These are phyloP conservation scores for Halocynthia aurantium DNA, from an alignment of 23 tunicate genomes.

Conservation along the genomic window DNA sequence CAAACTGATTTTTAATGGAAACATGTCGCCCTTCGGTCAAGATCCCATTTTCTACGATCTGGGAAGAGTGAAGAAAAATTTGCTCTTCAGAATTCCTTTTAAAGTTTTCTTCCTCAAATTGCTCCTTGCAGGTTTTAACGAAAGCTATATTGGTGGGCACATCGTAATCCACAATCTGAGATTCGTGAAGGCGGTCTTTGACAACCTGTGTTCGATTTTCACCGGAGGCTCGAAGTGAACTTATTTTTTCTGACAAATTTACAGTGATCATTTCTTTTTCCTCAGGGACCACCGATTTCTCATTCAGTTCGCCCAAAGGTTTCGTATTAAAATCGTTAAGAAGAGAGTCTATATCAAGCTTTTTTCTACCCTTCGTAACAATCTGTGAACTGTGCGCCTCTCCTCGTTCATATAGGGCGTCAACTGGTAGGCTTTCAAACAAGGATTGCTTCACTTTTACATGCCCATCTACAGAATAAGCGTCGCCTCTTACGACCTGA, in stretches of 20 bases:
- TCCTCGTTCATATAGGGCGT: not conserved
- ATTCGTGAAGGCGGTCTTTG: not conserved
- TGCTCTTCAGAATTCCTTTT: not conserved
- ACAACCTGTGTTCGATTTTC: not conserved
- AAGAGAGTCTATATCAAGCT: not conserved
- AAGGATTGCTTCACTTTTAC: constrained; percentile 5
- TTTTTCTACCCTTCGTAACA: not conserved
- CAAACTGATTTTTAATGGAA: constrained; percentile 1
- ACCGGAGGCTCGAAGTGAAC: not conserved
- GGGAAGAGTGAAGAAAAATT: not conserved
- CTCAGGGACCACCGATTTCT: not conserved
- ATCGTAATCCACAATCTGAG: constrained; percentile 1
- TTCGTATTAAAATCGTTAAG: not conserved
- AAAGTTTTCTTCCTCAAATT: not conserved
- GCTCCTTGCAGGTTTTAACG: not conserved
- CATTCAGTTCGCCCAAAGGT: not conserved
- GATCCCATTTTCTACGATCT: not conserved
- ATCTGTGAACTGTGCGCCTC: constrained; percentile 2
- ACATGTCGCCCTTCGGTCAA: not conserved
- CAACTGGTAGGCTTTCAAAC: constrained; percentile 4
- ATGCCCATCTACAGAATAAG: constrained; percentile 7
- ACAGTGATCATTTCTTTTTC: not conserved
- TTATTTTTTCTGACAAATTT: not conserved
- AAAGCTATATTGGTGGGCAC: not conserved
- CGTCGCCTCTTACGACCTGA: not conserved